A percentile compares a stretch with the other conserved stretches of the same genome.
These are phyloP conservation scores for Ginglymostoma cirratum DNA, from an alignment of 2,113 vertebrate genomes.

Conservation along the genomic window DNA sequence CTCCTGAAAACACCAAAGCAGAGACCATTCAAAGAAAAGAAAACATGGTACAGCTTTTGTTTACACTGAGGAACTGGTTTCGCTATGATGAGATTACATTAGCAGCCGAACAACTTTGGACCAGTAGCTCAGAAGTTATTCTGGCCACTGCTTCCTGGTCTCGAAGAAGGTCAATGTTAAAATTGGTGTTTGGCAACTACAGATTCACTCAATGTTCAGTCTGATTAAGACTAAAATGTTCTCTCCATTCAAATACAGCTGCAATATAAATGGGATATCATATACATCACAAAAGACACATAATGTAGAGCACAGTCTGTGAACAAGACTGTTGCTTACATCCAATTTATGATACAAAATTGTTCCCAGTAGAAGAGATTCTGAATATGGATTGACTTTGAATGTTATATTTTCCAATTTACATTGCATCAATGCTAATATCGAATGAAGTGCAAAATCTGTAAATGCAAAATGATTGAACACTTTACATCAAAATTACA, in stretches of 20 bases:
- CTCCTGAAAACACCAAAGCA: neutral
- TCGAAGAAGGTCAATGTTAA: neutral
- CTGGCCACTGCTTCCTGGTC: neutral
- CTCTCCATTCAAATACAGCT: neutral
- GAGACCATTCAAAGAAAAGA: neutral
- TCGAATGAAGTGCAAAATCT: neutral
- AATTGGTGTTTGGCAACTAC: neutral
- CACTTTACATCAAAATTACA: neutral
- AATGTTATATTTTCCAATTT: neutral
- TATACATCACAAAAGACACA: neutral
- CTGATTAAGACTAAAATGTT: neutral
- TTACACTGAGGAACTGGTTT: neutral
- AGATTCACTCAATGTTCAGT: neutral
- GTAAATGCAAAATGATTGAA: neutral
- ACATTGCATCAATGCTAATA: neutral
- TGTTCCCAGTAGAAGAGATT: neutral
- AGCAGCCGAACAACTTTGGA: neutral
- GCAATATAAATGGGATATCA: neutral
- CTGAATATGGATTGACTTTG: neutral
- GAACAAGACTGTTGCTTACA: neutral
- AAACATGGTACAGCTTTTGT: neutral
- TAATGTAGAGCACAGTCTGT: neutral
- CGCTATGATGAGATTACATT: neutral
- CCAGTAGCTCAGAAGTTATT: neutral
- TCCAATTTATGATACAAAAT: neutral